These are phyloP conservation scores for Nematostella vectensis DNA, from an alignment of 92 coral and sea anemone species.

Conservation along the genomic window DNA sequence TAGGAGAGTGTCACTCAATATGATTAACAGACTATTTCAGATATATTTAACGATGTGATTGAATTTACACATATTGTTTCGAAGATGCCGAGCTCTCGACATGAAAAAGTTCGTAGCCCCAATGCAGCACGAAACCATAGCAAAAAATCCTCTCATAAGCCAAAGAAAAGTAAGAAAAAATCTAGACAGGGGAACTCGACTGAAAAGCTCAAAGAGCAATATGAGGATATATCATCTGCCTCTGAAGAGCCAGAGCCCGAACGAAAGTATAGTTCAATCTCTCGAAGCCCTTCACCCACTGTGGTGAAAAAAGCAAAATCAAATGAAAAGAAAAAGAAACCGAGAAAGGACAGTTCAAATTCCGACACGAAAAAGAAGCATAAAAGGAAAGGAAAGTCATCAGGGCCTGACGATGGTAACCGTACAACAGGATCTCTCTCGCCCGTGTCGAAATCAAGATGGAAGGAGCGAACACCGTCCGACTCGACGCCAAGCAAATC, in stretches of 20 bases:
- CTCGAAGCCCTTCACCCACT: slow-evolving; percentile 77
- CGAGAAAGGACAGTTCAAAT: slow-evolving; percentile 57
- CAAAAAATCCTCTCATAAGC: slow-evolving; percentile 97
- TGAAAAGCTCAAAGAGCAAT: slow-evolving; percentile 87
- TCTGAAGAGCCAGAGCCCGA: slow-evolving; percentile 75
- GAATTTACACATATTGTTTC: slow-evolving; percentile 44
- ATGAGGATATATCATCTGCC: slow-evolving; percentile 99
- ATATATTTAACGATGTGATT: slow-evolving; percentile 53
- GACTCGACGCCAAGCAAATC: slow-evolving; percentile 38
- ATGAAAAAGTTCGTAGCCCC: slow-evolving; percentile 83
- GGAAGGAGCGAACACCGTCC: slow-evolving; percentile 56
- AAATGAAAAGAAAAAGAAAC: slow-evolving; percentile 68
- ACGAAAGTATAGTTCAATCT: slow-evolving; percentile 76
- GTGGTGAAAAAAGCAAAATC: slow-evolving; percentile 70
- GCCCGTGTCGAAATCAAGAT: slow-evolving; percentile 78
- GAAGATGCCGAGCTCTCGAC: slow-evolving; percentile 96
- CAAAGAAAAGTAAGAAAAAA: slow-evolving; percentile 81
- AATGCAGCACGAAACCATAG: slow-evolving; percentile 93
- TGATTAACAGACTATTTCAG: slow-evolving; percentile 49
- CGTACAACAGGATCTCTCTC: slow-evolving; percentile 42
- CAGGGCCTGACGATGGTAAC: slow-evolving; percentile 23
- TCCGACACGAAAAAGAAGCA: slow-evolving; percentile 65
- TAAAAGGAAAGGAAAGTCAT: slow-evolving; percentile 63
- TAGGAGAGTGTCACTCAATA: slow-evolving; percentile 41
- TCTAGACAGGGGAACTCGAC: slow-evolving; percentile 77